Conservation (phyloP, 2,113 vertebrate genomes). For the Nyctereutes procyonoides region DNA sequence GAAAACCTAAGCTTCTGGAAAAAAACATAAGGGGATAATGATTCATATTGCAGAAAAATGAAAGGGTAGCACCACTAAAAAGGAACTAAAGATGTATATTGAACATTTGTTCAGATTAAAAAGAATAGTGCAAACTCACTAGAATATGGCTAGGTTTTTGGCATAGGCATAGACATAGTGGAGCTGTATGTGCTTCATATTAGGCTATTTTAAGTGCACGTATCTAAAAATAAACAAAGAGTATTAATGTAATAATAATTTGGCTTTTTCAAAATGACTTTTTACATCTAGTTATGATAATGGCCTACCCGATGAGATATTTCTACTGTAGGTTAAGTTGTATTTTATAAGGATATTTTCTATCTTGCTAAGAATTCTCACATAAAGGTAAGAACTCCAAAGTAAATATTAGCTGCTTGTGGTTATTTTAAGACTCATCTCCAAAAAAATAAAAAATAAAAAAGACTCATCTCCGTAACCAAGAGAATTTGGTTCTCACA, state of each 20-base stretch:
- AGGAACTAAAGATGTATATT: background rate
- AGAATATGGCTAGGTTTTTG: background rate
- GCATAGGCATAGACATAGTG: background rate
- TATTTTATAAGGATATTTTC: constrained; percentile 51
- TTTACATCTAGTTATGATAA: background rate
- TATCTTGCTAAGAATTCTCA: constrained; percentile 61
- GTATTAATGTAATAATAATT: constrained; percentile 47
- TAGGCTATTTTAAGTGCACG: background rate
- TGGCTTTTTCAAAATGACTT: constrained; percentile 9
- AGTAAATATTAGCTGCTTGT: constrained; percentile 71
- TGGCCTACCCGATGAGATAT: background rate
- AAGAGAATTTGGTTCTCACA: constrained; percentile 66
- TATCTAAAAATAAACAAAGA: constrained; percentile 5
- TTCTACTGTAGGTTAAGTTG: background rate
- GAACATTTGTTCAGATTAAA: background rate
- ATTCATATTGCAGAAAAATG: background rate
- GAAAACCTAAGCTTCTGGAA: background rate
- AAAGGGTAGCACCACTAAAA: background rate
- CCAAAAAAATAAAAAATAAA: background rate
- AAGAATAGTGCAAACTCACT: background rate
- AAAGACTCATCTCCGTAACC: constrained; percentile 60
- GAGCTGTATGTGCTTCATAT: background rate
- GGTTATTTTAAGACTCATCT: constrained; percentile 74
- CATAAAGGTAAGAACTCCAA: constrained; percentile 45
- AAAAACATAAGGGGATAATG: background rate